Evolutionary conservation across 1,140 invertebrate species (phyloP), one percentile per base, ranked within the genome.

Genomic region (Anastatus disparis): DNA sequence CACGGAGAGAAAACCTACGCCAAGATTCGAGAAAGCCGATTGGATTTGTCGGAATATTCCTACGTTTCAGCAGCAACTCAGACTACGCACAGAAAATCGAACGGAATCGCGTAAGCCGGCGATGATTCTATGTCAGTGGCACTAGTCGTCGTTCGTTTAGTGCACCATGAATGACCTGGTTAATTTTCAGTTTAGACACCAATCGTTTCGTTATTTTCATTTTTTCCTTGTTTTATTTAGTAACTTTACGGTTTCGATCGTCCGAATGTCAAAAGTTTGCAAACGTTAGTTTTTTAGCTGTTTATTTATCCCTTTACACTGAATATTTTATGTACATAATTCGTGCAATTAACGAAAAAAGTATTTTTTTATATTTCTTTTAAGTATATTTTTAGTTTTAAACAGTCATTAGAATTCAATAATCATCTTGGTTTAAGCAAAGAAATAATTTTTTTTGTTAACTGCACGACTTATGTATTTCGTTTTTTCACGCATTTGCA

Each of bases 31-130:
- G 73, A 64, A 67, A 63, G 29, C 70, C 10, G 75, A 76, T 67
- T 79, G 80, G 79, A 76, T 75, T 12, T 77, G 79, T 67, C 76
- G 74, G 26, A 77, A 80, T 3, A 20, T 58, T 20, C 15, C 52
- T 42, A 76, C 77, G 70, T 69, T 75, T 24, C 74, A 73, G 66
- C 63, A 77, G 2, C 67, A 55, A 26, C 46, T 6, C 4, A 15
- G 3, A 12, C 26, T 29, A 8, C n/a, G 10, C 4, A 2, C 8
- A n/a, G 6, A 48, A 17, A 31, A 17, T 31, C 48, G 72, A 61
- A 64, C 61, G 44, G 73, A 81, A 71, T 78, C 66, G 77, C 81
- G 83, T 85, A 85, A 85, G 83, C 81, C 74, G 77, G 75, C 75
- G 78, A 77, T 46, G 26, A 61, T 69, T 55, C 62, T 26, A 13